phyloP scores from a whole-genome alignment of 2,797 vertebrate species.

The Allobates femoralis region DNA sequence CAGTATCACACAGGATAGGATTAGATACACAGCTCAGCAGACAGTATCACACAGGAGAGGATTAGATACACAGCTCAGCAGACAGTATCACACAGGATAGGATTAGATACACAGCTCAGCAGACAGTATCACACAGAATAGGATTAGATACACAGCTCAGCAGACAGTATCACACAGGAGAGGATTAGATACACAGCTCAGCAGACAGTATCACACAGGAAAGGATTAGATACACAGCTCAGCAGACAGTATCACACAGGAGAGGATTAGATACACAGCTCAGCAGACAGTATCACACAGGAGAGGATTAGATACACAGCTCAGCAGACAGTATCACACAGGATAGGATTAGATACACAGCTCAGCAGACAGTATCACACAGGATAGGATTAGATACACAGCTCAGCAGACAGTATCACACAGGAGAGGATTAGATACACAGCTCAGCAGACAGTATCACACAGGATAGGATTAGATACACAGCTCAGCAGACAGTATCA shows the following conservation, averaged over 20 bases:
- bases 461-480: neutral
- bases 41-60: neutral
- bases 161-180: neutral
- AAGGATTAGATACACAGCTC: neutral
- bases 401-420: neutral
- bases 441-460: neutral
- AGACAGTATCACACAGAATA: neutral
- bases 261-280: neutral
- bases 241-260: neutral
- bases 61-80: neutral
- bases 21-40: neutral
- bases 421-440: neutral
- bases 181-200: slow-evolving; percentile 1
- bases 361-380: neutral
- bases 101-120: neutral
- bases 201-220: neutral
- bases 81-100: neutral
- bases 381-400: neutral
- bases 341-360: too few species aligned
- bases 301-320: neutral
- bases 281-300: too few species aligned
- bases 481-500: too few species aligned
- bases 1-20: neutral
- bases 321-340: neutral
- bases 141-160: neutral